Base-by-base conservation (phyloP, 2,888 invertebrate genomes). In the Hermaeophaga mercurialis region DNA sequence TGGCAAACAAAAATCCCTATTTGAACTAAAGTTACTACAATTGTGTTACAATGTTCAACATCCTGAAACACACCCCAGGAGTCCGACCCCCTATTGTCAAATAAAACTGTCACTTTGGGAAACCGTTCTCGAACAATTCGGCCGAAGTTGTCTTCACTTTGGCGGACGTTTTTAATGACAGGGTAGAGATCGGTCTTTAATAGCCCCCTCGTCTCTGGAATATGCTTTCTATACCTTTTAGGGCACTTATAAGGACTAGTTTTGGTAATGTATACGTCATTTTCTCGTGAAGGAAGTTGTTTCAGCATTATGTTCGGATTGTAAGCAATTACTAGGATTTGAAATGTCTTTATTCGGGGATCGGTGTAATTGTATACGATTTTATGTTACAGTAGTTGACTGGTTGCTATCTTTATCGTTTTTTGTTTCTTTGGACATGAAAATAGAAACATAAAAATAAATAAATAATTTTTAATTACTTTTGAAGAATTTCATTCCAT, bases 61-160 rank as follows among this genome's bases (percentile, higher is more conserved):
- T 68, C 67, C 68, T 65, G 66, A 61, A 63, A 67, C 63, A 69
- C 65, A 67, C 68, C 64, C 67, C 61, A 55, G 59, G 64, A 62
- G 65, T 63, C 58, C 59, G 63, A 24, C 52, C 19, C 52, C 19
- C 66, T 61, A 64, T 68, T 70, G 66, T 68, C 58, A 39, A 60
- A 66, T 65, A 65, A 66, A 69, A 70, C 67, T 66, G 68, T 70
- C 68, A 65, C 19, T 64, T 70, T 65, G 63, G 66, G 64, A n/a
- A n/a, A n/a, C n/a, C n/a, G n/a, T n/a, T n/a, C n/a, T n/a, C n/a
- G n/a, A 57, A 61, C 65, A 61, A 66, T 69, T 66, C 66, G 64
- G 64, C 62, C 60, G 54, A 62, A 56, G 61, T 67, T 64, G 68
- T 66, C 67, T 33, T 34, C 48, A 65, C 61, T 64, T 61, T 62